Base-by-base conservation (phyloP, 2,888 invertebrate genomes). In the Ctenicera cuprea region DNA sequence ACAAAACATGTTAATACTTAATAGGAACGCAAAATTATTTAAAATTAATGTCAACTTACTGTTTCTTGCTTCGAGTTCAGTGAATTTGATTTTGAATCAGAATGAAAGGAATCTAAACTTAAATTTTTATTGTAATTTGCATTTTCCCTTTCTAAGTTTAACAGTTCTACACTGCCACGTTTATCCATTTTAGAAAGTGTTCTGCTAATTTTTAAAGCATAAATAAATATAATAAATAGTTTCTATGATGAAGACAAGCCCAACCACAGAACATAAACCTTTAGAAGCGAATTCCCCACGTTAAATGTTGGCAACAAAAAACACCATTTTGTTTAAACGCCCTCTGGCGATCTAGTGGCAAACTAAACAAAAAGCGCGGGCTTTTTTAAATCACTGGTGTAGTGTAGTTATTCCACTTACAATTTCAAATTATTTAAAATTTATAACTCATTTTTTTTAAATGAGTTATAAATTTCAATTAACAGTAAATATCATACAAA, bases 71-170 rank as follows among this genome's bases (percentile, higher is more conserved):
- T 95, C 50, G 94, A 94, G 87, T 93, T 94, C 83, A 95, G 90
- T 79, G 95, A 94, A 87, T 94, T 94, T 74, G 95, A 94, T 88
- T 95, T 96, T 50, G 95, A 94, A 85, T 95, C 95, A 0, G 94
- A 94, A 85, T 94, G 93, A 82, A 94, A 88, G 7, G 95, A 95
- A 86, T 95, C 95, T 63, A 93, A 92, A 85, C 94, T 94, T 63
- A 94, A 92, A 87, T 94, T 93, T 88, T 94, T 95, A 8, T 92
- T 94, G 9, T 92, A 92, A 80, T 91, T 87, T 50, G 89, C 92
- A 81, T 91, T 86, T 54, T 89, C 90, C 83, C 90, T 90, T 77
- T 93, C 93, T 74, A 91, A 89, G 83, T 89, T 92, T 75, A 92
- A 83, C 77, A 93, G 86, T 82, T 93, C 93, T 2, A 91, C 88